Base-by-base conservation (phyloP, 2,888 invertebrate genomes). In the Andricus quercusramuli region DNA sequence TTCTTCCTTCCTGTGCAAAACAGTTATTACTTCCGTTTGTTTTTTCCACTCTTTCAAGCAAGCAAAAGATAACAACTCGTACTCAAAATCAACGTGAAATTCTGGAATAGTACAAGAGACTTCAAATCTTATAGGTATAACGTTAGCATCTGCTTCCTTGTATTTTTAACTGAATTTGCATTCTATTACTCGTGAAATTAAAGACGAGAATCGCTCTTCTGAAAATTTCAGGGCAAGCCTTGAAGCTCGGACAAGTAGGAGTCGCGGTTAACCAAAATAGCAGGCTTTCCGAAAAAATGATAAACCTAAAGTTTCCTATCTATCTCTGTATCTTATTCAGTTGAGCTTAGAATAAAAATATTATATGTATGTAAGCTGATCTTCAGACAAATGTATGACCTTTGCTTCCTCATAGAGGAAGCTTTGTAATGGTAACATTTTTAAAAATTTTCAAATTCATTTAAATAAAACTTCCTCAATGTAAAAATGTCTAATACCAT, bases 81-180 rank as follows among this genome's bases (percentile, higher is more conserved):
- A 37, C 11, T 66, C 29, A n/a, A 37, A 66, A 44, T 67, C 22
- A 67, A 44, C 67, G 44, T 22, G 37, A 67, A 67, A 67, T 44
- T 44, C 22, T 37, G n/a, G 44, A 67, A 22, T 70, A 70, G 51
- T 70, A 20, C n/a, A 37, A 37, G 37, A n/a, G n/a, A 66, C 51
- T 70, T 70, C n/a, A 70, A 32, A 70, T 70, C 70, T 70, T 70
- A 51, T 51, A 20, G 51, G 44, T 47, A 47, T 29, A 25, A 47
- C 25, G 9, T 70, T 51, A 29, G 29, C 47, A 47, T 70, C 51
- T n/a, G n/a, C 59, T 70, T 25, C n/a, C 9, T 29, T 13, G 51
- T n/a, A 70, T 20, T 70, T 70, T 29, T 20, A 44, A 32, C 70
- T 29, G 70, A 51, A 70, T 56, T 70, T 70, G 70, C 51, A 70